A percentile compares a stretch with the other conserved stretches of the same genome.
Evolutionary conservation across 2,113 vertebrate genomes (phyloP).

Genomic region (Rhizomys pruinosus): DNA sequence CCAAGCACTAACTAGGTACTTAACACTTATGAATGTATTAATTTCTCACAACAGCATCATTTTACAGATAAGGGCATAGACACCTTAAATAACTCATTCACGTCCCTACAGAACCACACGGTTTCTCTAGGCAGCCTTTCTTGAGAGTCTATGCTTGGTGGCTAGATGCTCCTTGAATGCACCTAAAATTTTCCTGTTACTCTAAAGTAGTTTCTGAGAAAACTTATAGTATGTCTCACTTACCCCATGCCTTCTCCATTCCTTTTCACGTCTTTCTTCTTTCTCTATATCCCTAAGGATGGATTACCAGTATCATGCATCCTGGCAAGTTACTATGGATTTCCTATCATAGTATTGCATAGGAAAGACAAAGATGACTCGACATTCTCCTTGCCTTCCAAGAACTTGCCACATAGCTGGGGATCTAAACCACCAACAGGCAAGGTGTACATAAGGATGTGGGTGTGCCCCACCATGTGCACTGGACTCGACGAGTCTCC

Average conservation of each 20-base stretch:
- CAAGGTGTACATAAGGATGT: not conserved
- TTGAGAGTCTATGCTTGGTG: not conserved
- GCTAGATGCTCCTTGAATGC: not conserved
- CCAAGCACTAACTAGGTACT: not conserved
- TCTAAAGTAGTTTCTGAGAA: slow-evolving; percentile 14
- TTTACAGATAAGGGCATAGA: not conserved
- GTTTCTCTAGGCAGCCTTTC: not conserved
- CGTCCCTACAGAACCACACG: not conserved
- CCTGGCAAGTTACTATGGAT: no score
- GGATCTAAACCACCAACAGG: not conserved
- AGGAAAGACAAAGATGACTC: not conserved
- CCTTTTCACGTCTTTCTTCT: not conserved
- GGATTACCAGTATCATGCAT: not conserved
- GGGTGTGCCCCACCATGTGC: not conserved
- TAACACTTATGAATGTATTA: not conserved
- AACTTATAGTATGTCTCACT: not conserved
- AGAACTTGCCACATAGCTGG: not conserved
- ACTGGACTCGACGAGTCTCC: not conserved
- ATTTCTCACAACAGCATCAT: not conserved
- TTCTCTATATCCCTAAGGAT: not conserved
- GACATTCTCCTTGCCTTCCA: not conserved
- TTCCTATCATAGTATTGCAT: not conserved
- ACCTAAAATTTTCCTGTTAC: not conserved
- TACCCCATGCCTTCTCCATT: not conserved
- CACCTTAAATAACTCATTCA: not conserved